Evolutionary conservation across 2,113 vertebrate genomes (phyloP).

Genomic region (Penelope pileata): DNA sequence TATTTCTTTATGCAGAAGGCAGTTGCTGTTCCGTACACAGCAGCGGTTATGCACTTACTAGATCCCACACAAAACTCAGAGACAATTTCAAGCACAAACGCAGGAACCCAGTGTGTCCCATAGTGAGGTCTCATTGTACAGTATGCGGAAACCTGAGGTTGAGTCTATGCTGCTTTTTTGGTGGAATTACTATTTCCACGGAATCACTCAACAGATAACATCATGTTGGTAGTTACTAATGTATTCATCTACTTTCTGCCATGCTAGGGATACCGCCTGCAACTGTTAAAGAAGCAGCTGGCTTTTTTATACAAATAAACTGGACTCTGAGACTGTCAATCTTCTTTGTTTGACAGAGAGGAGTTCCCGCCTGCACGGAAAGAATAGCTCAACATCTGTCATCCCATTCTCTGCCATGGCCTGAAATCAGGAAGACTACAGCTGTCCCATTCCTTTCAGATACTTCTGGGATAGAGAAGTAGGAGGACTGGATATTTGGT

Average conservation of each 20-base stretch:
- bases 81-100: not conserved
- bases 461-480: slow-evolving; percentile 70
- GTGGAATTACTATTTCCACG: slow-evolving; percentile 48
- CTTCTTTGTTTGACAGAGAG: slow-evolving; percentile 78
- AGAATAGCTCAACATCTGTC: slow-evolving; percentile 82
- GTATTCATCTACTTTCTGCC: slow-evolving; percentile 57
- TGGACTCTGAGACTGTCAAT: slow-evolving; percentile 75
- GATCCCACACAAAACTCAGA: not conserved
- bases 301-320: slow-evolving; percentile 79
- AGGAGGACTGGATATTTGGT: slow-evolving; percentile 63
- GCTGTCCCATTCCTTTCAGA: slow-evolving; percentile 79
- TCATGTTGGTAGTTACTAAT: slow-evolving; percentile 56
- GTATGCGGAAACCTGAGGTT: too few species aligned
- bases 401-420: slow-evolving; percentile 77
- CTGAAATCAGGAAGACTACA: slow-evolving; percentile 79
- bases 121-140: too few species aligned
- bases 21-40: not conserved
- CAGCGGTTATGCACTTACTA: not conserved
- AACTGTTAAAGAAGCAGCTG: slow-evolving; percentile 78
- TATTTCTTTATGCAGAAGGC: not conserved
- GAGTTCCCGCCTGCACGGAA: slow-evolving; percentile 75
- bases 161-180: not conserved
- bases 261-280: slow-evolving; percentile 57
- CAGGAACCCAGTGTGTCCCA: not conserved
- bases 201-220: slow-evolving; percentile 47